These are phyloP conservation scores for Lottia scabra DNA, from an alignment of 2,888 invertebrate genomes.

Conservation along the genomic window DNA sequence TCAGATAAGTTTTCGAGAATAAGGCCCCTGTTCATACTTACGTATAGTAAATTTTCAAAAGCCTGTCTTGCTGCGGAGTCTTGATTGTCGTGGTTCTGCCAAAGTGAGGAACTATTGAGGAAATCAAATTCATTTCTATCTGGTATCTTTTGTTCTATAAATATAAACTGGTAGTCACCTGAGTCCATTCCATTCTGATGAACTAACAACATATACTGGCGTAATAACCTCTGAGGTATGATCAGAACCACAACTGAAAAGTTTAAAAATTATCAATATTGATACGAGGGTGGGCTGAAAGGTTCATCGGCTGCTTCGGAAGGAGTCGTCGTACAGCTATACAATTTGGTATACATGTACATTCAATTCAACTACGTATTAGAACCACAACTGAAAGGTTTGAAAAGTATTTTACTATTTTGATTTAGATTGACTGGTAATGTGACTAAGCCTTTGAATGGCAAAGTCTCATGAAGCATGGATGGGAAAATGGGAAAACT, in stretches of 20 bases:
- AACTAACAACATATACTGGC: slow-evolving; percentile 55
- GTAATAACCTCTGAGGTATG: slow-evolving; percentile 47
- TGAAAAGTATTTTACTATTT: too few relatives aligned
- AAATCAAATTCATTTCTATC: slow-evolving; percentile 34
- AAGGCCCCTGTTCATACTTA: slow-evolving; percentile 37
- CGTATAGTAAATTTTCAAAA: slow-evolving; percentile 56
- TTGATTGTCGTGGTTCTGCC: slow-evolving; percentile 42
- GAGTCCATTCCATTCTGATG: slow-evolving; percentile 52
- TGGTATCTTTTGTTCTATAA: slow-evolving; percentile 44
- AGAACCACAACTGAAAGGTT: too few relatives aligned
- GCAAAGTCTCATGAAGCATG: too few relatives aligned
- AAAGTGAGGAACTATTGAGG: slow-evolving; percentile 41
- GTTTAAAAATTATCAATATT: background rate
- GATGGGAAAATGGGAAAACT: too few relatives aligned
- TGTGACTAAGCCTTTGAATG: too few relatives aligned
- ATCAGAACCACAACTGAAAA: slow-evolving; percentile 56
- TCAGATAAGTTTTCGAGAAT: too few relatives aligned
- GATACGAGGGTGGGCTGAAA: too few relatives aligned
- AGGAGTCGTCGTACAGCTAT: too few relatives aligned
- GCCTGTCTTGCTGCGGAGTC: slow-evolving; percentile 49
- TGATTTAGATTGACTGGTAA: too few relatives aligned
- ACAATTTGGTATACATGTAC: too few relatives aligned
- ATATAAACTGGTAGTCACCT: slow-evolving; percentile 62
- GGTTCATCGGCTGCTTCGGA: too few relatives aligned
- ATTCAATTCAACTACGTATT: too few relatives aligned